These are phyloP conservation scores for Lacanobia wlatinum DNA, from an alignment of 2,888 invertebrate genomes.

Conservation along the genomic window DNA sequence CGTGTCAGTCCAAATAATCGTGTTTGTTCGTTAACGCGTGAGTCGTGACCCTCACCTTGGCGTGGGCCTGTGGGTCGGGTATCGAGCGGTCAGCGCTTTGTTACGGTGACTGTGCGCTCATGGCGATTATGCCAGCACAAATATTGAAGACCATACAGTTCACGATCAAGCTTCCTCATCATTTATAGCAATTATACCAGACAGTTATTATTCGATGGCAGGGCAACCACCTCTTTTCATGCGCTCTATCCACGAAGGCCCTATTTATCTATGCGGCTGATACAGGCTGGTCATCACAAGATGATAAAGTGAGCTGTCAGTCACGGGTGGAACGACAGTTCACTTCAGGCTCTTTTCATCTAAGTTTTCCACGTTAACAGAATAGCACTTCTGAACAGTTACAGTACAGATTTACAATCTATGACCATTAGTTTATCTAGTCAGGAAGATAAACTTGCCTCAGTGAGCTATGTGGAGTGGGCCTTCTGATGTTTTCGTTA, in stretches of 20 bases:
- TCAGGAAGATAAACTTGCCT: neutral
- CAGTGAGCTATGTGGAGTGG: neutral
- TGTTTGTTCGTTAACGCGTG: constrained; percentile 25
- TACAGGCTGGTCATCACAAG: neutral
- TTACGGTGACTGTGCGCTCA: neutral
- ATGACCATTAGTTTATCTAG: neutral
- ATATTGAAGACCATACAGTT: neutral
- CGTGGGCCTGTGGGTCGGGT: constrained; percentile 40
- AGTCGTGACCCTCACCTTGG: constrained; percentile 60
- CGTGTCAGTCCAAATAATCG: constrained; percentile 35
- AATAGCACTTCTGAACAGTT: too few relatives aligned
- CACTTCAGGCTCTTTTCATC: too few relatives aligned
- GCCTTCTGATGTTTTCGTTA: neutral
- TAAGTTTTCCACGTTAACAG: too few relatives aligned
- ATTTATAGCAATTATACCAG: neutral
- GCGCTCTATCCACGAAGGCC: neutral
- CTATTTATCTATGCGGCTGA: neutral
- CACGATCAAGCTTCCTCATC: neutral
- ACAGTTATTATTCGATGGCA: neutral
- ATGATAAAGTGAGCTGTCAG: too few relatives aligned
- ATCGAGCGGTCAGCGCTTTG: constrained; percentile 27
- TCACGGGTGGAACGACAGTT: too few relatives aligned
- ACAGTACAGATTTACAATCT: too few relatives aligned
- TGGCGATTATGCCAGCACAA: neutral
- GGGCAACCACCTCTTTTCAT: neutral